Base-by-base conservation (phyloP, 2,797 vertebrate species). In the Dryobates pubescens region DNA sequence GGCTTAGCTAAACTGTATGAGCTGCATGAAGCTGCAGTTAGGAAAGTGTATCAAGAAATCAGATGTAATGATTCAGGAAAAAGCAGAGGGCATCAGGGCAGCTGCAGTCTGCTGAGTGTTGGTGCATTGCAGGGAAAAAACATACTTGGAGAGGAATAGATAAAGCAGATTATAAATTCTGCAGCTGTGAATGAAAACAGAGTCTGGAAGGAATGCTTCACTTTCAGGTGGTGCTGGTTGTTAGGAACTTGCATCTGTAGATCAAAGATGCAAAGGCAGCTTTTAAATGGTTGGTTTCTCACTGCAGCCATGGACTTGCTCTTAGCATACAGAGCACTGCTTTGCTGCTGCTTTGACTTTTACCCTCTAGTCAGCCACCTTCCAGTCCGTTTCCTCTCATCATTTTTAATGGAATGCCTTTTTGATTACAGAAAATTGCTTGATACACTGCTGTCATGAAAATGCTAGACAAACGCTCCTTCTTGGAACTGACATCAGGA, bases 401-500 rank as follows among this genome's bases (percentile, higher is more conserved):
- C 27, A 22, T 53, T 93, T 80, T 79, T 82, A 80, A 85, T n/a
- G 59, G 62, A 93, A 84, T 74, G 74, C 34, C 58, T 77, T 92
- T 83, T 84, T 92, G 89, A 93, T 95, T 92, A 71, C 43, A 74
- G 81, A 92, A 90, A 90, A 92, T 77, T 77, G 82, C 32, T 95
- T 65, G 93, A 93, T 95, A 79, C 56, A 57, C 58, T 88, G 57
- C 70, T 84, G 8, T 90, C 95, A 85, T 85, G 88, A 94, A 94
- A 95, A 92, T 8, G 51, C 87, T 91, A 82, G 85, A 82, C 87
- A 92, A 95, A 93, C 86, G 86, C 69, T 96, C 82, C 91, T 95
- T 94, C 92, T 96, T 95, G 92, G 86, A 95, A 91, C 80, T 88
- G 87, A 91, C 91, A 88, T 92, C 69, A 72, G 89, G 86, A 96